Percentiles rank a stretch among this genome's conserved stretches.
phyloP scores from a whole-genome alignment of 2,888 invertebrate species.

The Aphrophora alni region DNA sequence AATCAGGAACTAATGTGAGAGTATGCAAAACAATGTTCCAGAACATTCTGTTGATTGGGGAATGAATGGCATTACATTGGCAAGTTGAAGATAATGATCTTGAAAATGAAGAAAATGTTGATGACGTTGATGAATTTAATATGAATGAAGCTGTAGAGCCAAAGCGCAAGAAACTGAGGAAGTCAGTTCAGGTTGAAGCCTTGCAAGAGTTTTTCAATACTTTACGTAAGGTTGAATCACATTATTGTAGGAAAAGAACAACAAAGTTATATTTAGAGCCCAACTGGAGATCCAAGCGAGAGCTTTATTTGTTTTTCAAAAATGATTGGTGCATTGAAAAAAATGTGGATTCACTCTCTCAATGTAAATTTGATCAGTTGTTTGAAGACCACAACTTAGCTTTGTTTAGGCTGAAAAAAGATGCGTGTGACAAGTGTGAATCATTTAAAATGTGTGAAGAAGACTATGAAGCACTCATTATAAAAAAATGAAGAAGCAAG shows the following conservation, averaged over 20 bases:
- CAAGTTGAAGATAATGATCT: background rate
- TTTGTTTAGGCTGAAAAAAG: slow-evolving; percentile 19
- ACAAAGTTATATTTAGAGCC: slow-evolving; percentile 24
- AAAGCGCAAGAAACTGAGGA: background rate
- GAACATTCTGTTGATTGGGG: slow-evolving; percentile 26
- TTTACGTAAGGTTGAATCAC: slow-evolving; percentile 27
- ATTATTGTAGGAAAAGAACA: slow-evolving; percentile 26
- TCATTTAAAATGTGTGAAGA: slow-evolving; percentile 18
- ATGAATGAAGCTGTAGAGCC: background rate
- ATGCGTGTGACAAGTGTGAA: slow-evolving; percentile 23
- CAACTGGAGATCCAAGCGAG: slow-evolving; percentile 23
- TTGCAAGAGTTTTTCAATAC: slow-evolving; percentile 18
- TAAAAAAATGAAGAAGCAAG: slow-evolving; percentile 29
- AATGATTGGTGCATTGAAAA: slow-evolving; percentile 29
- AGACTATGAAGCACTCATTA: slow-evolving; percentile 30
- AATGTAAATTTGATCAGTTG: background rate
- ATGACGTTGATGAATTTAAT: background rate
- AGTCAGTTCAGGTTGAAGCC: background rate
- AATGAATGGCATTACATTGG: slow-evolving; percentile 22
- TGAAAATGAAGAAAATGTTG: slow-evolving; percentile 14
- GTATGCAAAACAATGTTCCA: slow-evolving; percentile 29
- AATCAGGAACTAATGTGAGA: background rate
- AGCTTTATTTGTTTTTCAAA: slow-evolving; percentile 26
- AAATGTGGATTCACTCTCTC: slow-evolving; percentile 22
- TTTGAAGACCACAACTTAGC: slow-evolving; percentile 26